phyloP scores from a whole-genome alignment of 2,888 invertebrate genomes.

The Strigamia crassipes region DNA sequence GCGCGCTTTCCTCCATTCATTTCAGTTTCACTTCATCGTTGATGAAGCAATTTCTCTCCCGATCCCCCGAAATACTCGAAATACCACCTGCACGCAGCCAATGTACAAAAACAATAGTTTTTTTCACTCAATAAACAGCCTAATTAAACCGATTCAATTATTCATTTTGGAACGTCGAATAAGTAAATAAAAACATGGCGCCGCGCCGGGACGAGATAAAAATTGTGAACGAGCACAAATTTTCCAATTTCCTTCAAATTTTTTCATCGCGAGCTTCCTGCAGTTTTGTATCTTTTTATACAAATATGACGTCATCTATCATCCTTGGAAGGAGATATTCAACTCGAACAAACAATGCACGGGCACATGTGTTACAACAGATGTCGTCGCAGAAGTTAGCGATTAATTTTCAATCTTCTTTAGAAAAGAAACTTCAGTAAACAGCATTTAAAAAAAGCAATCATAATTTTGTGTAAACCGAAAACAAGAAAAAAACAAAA shows the following conservation, averaged over 20 bases:
- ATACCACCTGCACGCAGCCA: not conserved
- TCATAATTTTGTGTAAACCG: not conserved
- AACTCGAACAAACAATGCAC: not conserved
- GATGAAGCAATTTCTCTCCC: not conserved
- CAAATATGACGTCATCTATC: not conserved
- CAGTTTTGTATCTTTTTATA: not conserved
- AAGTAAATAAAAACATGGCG: no score
- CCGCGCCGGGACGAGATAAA: not conserved
- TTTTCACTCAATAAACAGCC: no score
- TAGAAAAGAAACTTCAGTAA: no score
- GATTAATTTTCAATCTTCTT: not conserved
- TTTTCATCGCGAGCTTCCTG: not conserved
- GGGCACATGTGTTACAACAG: not conserved
- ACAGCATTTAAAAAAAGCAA: no score
- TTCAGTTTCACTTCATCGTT: not conserved
- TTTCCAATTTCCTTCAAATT: not conserved
- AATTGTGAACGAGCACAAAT: not conserved
- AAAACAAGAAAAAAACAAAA: not conserved
- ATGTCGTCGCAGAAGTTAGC: not conserved
- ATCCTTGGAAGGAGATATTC: not conserved
- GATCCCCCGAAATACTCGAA: not conserved
- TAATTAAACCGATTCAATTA: no score
- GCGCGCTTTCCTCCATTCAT: not conserved
- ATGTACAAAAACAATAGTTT: no score
- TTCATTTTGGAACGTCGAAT: no score